These are phyloP conservation scores for Gnathonemus echidnorhynchus DNA, from an alignment of 2,113 vertebrate species.

Conservation along the genomic window DNA sequence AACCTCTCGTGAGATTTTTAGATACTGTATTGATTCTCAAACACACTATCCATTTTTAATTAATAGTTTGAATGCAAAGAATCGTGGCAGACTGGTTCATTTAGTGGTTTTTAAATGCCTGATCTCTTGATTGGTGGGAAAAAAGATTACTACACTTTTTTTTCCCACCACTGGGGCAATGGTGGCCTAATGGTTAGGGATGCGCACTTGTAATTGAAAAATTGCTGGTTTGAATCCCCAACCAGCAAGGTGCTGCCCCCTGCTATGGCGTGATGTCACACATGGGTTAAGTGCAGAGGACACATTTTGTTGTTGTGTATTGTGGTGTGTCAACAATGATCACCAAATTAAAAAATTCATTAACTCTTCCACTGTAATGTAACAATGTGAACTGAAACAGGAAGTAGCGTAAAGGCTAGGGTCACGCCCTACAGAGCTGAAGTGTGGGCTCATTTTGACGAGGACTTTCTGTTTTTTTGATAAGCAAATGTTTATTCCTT, in stretches of 20 bases:
- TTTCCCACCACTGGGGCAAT: not conserved
- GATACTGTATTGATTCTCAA: not conserved
- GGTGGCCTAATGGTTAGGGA: too few relatives aligned
- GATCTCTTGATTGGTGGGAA: not conserved
- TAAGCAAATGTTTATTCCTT: not conserved
- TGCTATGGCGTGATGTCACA: too few relatives aligned
- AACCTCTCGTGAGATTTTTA: not conserved
- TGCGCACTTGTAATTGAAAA: too few relatives aligned
- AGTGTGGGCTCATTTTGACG: not conserved
- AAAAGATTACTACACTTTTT: not conserved
- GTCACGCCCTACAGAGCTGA: not conserved
- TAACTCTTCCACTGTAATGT: not conserved
- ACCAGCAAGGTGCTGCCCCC: too few relatives aligned
- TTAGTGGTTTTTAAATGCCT: not conserved
- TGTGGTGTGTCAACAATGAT: too few relatives aligned
- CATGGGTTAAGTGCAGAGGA: too few relatives aligned
- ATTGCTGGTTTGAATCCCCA: too few relatives aligned
- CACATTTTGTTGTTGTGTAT: too few relatives aligned
- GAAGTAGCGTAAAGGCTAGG: too few relatives aligned
- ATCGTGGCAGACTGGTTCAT: not conserved
- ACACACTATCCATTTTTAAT: not conserved
- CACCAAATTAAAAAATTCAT: too few relatives aligned
- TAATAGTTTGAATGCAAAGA: not conserved
- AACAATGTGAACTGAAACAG: too few relatives aligned
- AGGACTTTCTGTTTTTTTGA: not conserved